Evolutionary conservation across 1,140 invertebrate genomes (phyloP), one percentile per base, ranked within the genome.

Genomic region (Nebria ingens): DNA sequence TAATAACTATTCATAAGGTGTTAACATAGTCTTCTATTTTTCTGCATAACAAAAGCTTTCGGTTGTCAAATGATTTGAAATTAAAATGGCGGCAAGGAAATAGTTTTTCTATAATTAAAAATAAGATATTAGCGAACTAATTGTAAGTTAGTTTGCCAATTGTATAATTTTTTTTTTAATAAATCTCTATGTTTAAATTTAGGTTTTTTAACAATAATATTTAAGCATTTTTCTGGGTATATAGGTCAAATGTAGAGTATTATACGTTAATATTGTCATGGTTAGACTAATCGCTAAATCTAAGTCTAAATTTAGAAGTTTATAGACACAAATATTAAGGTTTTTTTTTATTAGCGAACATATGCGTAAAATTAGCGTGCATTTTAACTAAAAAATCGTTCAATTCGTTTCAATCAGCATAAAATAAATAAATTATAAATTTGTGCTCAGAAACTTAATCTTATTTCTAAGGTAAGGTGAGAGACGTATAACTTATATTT

Each of bases 191-290:
- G 17, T 45, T 12, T 3, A 45, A 12, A 34, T n/a, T 45, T 45
- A 3, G 17, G 17, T 9, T 4, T 3, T 12, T 45, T 6, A 45
- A 4, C 3, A 45, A 17, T 17, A 11, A 11, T 45, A 11, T 29
- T 6, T 29, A 29, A 29, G 25, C 4, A 45, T 45, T 45, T 4
- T 45, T 45, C 17, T 9, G 40, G 17, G 17, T 9, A 17, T 45
- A 45, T 11, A 45, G 9, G 9, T 45, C 17, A 4, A 12, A 12
- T 11, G 6, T 6, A 45, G 15, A 45, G 17, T 45, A 4, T 11
- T 17, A 45, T 45, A n/a, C n/a, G 6, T 45, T 45, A 45, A 45
- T 45, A 45, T 45, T 45, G 40, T 45, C 40, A 6, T 45, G n/a
- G n/a, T n/a, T n/a, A n/a, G n/a, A n/a, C n/a, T 45, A 12, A 12